Base-by-base conservation (phyloP, 2,888 invertebrate genomes). In the Chesias legatella region DNA sequence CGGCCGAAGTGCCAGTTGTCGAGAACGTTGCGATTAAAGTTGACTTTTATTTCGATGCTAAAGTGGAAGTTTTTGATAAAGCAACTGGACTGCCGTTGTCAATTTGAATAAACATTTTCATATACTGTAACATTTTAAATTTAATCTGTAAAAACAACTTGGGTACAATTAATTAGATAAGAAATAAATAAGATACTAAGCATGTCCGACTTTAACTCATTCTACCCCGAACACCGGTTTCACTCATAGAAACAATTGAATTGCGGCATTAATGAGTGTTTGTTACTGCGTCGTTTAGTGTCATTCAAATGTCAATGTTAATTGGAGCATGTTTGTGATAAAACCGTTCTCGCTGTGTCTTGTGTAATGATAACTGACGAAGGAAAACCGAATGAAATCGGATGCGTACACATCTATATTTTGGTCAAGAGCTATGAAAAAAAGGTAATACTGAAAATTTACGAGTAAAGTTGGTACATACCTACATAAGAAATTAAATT, bases 251-350 rank as follows among this genome's bases (percentile, higher is more conserved):
- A 17, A 17, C 13, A 17, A 17, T 17, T 17, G 13, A 17, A 17
- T 2, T 17, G 7, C 13, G 7, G 21, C 8, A 11, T 41, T 21
- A 41, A 34, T 24, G 25, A 26, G 7, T 35, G 5, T 3, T 25
- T 17, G 10, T 17, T 17, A 26, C 23, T 20, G 31, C 32, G 23
- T 47, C 33, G 33, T 43, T 33, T 34, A 48, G 57, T 31, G 53
- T 56, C 41, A 53, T 42, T 31, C 31, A 34, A 53, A 38, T 50
- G 70, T 67, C 67, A 67, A 60, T 67, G 67, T 56, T 65, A 67
- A 67, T 69, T 64, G 51, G 56, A 58, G 42, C 57, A 54, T 24
- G 33, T 27, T 32, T 44, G 30, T 51, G 33, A 29, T 39, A 10
- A 9, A 35, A 17, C 30, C 31, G 33, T 27, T 35, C 17, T 8